Conservation (phyloP, 1,140 invertebrate species). For the Cheumatopsyche charites region DNA sequence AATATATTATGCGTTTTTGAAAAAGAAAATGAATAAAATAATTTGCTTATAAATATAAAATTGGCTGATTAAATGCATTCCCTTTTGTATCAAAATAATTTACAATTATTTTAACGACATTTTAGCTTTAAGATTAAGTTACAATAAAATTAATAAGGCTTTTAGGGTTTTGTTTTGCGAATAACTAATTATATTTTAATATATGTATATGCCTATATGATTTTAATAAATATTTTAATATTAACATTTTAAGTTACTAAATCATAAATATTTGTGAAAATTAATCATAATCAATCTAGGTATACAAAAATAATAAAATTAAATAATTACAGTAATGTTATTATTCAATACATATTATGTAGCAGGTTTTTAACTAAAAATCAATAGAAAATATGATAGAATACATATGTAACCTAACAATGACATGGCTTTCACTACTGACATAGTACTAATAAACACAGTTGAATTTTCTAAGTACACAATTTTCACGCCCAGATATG, state of each 20-base stretch:
- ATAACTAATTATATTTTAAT: conserved; percentile 11
- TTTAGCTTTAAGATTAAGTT: conserved; percentile 38
- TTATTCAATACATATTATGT: no score
- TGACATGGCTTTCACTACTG: conserved; percentile 16
- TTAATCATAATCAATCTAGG: no score
- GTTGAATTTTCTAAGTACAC: conserved; percentile 28
- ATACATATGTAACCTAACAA: no score
- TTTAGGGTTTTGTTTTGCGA: conserved; percentile 39
- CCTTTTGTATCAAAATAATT: conserved; percentile 38
- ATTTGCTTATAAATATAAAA: conserved; percentile 6
- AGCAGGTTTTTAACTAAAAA: no score
- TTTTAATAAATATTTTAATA: conserved; percentile 10
- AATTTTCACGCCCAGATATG: conserved; percentile 35
- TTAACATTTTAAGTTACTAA: conserved; percentile 1
- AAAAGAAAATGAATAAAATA: conserved; percentile 2
- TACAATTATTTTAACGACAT: conserved; percentile 35
- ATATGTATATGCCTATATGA: conserved; percentile 28
- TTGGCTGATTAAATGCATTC: conserved; percentile 18
- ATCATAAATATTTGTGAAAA: neutral
- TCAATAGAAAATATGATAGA: no score
- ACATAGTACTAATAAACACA: conserved; percentile 25
- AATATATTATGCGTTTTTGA: no score
- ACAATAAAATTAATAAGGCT: conserved; percentile 40
- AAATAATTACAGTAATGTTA: no score
- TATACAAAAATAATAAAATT: no score